phyloP scores from a whole-genome alignment of 2,113 vertebrate genomes.

The Narcine bancroftii region DNA sequence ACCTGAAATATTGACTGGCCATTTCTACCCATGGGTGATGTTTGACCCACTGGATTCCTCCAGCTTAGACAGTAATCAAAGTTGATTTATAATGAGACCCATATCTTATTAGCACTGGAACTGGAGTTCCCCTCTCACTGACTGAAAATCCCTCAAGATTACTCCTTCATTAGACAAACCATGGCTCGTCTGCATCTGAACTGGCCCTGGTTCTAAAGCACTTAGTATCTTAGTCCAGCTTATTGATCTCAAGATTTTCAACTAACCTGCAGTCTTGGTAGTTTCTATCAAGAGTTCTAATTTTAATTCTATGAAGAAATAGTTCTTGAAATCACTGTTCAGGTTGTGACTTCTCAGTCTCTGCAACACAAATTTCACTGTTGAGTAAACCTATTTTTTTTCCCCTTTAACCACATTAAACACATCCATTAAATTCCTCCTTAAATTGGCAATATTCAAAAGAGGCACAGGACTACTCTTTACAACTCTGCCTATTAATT shows the following conservation, averaged over 20 bases:
- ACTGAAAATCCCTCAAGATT: neutral
- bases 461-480: neutral
- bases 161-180: neutral
- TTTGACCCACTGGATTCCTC: too few relatives aligned
- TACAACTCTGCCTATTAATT: neutral
- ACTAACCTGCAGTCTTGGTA: neutral
- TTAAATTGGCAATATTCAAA: neutral
- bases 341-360: neutral
- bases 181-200: neutral
- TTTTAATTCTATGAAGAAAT: neutral
- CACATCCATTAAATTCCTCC: neutral
- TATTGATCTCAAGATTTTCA: neutral
- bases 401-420: neutral
- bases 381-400: too few relatives aligned
- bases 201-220: neutral
- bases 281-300: neutral
- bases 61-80: neutral
- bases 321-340: neutral
- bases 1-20: too few relatives aligned
- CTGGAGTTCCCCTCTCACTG: neutral
- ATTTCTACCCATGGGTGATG: too few relatives aligned
- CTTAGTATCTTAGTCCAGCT: neutral
- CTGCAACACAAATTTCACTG: too few relatives aligned
- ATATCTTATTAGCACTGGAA: neutral
- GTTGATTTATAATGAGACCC: neutral